Conservation (phyloP, 2,888 invertebrate species). For the Chrysodeixis includens region DNA sequence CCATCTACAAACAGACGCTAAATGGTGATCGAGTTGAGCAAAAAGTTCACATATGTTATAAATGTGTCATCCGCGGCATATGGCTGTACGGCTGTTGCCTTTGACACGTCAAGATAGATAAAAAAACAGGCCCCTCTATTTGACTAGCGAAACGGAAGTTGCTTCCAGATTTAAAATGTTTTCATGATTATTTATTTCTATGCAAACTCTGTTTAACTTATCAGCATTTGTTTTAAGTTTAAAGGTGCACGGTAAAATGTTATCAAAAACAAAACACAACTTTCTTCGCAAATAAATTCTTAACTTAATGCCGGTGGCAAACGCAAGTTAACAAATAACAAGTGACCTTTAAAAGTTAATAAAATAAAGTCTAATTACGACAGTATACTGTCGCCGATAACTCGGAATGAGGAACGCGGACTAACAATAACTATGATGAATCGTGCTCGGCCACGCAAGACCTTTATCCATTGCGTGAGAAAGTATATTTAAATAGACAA, state of each 20-base stretch:
- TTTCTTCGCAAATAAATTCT: not conserved
- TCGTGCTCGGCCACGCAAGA: slow-evolving; percentile 52
- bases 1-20: slow-evolving; percentile 60
- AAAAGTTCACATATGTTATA: slow-evolving; percentile 74
- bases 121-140: slow-evolving; percentile 67
- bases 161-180: slow-evolving; percentile 62
- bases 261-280: not conserved
- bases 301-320: slow-evolving; percentile 1
- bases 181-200: slow-evolving; percentile 24
- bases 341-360: slow-evolving; percentile 29
- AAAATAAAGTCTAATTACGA: slow-evolving; percentile 28
- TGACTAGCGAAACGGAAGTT: slow-evolving; percentile 69
- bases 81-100: slow-evolving; percentile 63
- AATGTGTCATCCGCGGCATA: slow-evolving; percentile 78
- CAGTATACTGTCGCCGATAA: slow-evolving; percentile 42
- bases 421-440: slow-evolving; percentile 44
- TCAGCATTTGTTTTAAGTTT: slow-evolving; percentile 23
- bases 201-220: slow-evolving; percentile 2
- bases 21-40: slow-evolving; percentile 59
- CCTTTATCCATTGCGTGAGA: slow-evolving; percentile 76
- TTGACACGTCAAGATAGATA: slow-evolving; percentile 48
- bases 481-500: slow-evolving; percentile 71
- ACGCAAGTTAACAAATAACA: not conserved
- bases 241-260: not conserved
- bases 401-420: slow-evolving; percentile 22